Percentiles rank a stretch among this genome's conserved stretches.
Conservation (phyloP, 2,113 vertebrate genomes). For the Triplophysa rosa region DNA sequence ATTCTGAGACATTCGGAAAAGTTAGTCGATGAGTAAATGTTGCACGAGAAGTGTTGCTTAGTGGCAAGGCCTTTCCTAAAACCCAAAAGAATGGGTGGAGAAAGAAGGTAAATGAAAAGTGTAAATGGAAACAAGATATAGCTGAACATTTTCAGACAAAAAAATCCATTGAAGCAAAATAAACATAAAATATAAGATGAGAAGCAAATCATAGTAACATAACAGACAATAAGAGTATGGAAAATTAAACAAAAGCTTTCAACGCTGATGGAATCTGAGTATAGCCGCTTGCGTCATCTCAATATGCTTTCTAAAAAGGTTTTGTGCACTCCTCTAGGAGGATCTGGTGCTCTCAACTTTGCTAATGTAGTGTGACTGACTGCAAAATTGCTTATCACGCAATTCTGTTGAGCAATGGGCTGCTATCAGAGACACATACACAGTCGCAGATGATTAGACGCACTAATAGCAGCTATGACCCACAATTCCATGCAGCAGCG, state of each 20-base stretch:
- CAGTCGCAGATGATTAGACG: constrained; percentile 10
- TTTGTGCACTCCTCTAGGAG: neutral
- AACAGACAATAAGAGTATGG: constrained; percentile 47
- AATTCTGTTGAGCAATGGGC: constrained; percentile 12
- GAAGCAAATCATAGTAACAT: constrained; percentile 63
- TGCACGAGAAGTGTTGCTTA: constrained; percentile 70
- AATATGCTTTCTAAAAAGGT: constrained; percentile 12
- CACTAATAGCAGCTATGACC: constrained; percentile 67
- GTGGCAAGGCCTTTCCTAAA: constrained; percentile 76
- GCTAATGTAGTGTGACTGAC: constrained; percentile 40
- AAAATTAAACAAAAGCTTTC: constrained; percentile 72
- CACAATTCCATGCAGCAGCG: constrained; percentile 85
- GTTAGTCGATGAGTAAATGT: constrained; percentile 63
- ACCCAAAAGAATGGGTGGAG: constrained; percentile 69
- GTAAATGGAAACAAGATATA: constrained; percentile 45
- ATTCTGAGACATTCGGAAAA: constrained; percentile 82
- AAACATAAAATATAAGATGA: constrained; percentile 52
- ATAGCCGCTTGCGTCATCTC: constrained; percentile 56
- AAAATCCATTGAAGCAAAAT: constrained; percentile 45
- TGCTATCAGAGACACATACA: constrained; percentile 34
- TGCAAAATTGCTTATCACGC: constrained; percentile 19
- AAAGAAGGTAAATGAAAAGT: constrained; percentile 52
- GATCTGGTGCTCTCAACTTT: constrained; percentile 7
- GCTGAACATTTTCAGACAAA: constrained; percentile 52
- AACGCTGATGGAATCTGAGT: constrained; percentile 80